Evolutionary conservation across 1,140 invertebrate genomes (phyloP).

Genomic region (Tyrophagus putrescentiae): DNA sequence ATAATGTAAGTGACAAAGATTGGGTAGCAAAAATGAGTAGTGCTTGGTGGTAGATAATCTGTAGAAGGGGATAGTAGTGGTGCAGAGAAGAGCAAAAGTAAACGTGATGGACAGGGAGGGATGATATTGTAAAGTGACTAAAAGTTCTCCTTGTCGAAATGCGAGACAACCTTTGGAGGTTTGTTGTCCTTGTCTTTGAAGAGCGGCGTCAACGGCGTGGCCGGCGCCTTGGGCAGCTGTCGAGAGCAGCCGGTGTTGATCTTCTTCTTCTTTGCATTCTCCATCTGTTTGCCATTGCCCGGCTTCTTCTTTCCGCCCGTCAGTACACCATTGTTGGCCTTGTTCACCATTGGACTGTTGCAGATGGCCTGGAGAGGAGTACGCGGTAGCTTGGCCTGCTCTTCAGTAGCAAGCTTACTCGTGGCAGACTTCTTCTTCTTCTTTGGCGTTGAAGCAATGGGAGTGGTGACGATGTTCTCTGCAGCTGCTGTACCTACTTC

Average conservation of each 20-base stretch:
- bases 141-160: slow-evolving; percentile 11
- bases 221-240: neutral
- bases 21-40: too few species aligned
- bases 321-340: neutral
- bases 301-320: neutral
- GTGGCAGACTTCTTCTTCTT: too few species aligned
- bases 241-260: neutral
- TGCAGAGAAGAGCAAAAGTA: too few species aligned
- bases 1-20: too few species aligned
- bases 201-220: slow-evolving; percentile 10
- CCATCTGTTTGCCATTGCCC: neutral
- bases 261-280: neutral
- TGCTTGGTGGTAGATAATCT: too few species aligned
- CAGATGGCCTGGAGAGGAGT: neutral
- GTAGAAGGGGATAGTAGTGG: too few species aligned
- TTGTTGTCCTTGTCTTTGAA: neutral
- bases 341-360: slow-evolving; percentile 1
- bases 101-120: too few species aligned
- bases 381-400: neutral
- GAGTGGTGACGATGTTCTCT: neutral
- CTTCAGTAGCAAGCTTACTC: too few species aligned
- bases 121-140: too few species aligned
- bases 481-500: neutral
- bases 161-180: too few species aligned
- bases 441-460: neutral